These are phyloP conservation scores for Lota lota DNA, from an alignment of 2,113 vertebrate species.

Conservation along the genomic window DNA sequence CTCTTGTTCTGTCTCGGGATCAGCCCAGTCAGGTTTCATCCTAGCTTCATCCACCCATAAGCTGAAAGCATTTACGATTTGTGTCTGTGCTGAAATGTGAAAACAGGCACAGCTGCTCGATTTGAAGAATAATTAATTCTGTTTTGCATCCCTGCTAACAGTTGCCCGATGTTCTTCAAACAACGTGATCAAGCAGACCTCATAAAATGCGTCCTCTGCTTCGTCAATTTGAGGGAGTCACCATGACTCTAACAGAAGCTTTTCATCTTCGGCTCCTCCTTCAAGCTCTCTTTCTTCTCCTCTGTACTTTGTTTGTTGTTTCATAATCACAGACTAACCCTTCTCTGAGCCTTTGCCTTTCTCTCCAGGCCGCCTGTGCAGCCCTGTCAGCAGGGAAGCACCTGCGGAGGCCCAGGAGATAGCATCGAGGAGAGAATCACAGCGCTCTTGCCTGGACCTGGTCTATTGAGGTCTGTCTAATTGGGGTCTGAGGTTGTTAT, in stretches of 20 bases:
- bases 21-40: too few species aligned
- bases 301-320: conserved; percentile 46
- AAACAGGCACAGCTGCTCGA: not conserved
- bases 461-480: conserved; percentile 68
- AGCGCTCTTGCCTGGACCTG: conserved; percentile 21
- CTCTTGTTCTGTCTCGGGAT: too few species aligned
- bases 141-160: not conserved
- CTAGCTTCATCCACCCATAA: not conserved
- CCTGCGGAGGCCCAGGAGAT: conserved; percentile 55
- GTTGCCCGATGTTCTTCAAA: conserved; percentile 28
- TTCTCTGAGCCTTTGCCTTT: conserved; percentile 26
- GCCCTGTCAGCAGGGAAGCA: conserved; percentile 52
- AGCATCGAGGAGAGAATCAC: conserved; percentile 41
- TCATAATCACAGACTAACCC: conserved; percentile 41
- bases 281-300: conserved; percentile 37
- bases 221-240: conserved; percentile 23
- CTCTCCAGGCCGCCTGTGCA: conserved; percentile 15
- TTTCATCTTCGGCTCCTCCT: conserved; percentile 38
- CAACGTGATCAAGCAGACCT: conserved; percentile 3
- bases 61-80: not conserved
- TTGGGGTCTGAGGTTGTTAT: conserved; percentile 76
- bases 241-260: conserved; percentile 17
- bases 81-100: not conserved
- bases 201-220: conserved; percentile 6
- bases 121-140: not conserved